Evolutionary conservation across 2,113 vertebrate genomes (phyloP).

Genomic region (Psophia crepitans): DNA sequence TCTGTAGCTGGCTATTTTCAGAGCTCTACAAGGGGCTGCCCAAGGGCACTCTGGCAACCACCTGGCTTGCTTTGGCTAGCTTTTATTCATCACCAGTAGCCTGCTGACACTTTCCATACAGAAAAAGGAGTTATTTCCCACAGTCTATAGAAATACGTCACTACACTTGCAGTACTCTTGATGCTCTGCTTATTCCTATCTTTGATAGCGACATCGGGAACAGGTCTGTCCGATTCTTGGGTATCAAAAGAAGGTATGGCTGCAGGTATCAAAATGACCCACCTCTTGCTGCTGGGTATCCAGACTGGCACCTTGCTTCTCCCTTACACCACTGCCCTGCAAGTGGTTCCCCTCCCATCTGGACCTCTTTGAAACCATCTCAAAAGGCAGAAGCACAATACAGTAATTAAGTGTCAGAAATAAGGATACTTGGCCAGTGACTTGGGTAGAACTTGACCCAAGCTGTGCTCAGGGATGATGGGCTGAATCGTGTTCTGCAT

Average conservation of each 20-base stretch:
- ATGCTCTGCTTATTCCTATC: not conserved
- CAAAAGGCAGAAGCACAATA: not conserved
- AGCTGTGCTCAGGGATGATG: not conserved
- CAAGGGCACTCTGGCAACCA: not conserved
- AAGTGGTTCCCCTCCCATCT: not conserved
- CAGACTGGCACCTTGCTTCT: not conserved
- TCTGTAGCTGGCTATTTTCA: not conserved
- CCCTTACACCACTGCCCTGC: not conserved
- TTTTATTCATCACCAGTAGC: not conserved
- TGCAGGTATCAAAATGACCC: not conserved
- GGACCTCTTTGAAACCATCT: not conserved
- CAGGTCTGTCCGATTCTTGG: not conserved
- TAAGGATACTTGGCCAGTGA: not conserved
- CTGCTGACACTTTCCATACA: not conserved
- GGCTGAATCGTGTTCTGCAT: not conserved
- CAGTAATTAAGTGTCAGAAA: not conserved
- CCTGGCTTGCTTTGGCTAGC: not conserved
- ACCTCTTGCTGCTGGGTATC: not conserved
- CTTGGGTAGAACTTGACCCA: not conserved
- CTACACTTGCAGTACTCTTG: not conserved
- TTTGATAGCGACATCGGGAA: not conserved
- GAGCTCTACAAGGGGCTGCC: not conserved
- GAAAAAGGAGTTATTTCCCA: not conserved
- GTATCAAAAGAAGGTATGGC: not conserved
- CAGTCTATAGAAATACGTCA: not conserved